Evolutionary conservation across 2,113 vertebrate genomes (phyloP), one percentile per base, ranked within the genome.

Genomic region (Phyllostomus discolor): DNA sequence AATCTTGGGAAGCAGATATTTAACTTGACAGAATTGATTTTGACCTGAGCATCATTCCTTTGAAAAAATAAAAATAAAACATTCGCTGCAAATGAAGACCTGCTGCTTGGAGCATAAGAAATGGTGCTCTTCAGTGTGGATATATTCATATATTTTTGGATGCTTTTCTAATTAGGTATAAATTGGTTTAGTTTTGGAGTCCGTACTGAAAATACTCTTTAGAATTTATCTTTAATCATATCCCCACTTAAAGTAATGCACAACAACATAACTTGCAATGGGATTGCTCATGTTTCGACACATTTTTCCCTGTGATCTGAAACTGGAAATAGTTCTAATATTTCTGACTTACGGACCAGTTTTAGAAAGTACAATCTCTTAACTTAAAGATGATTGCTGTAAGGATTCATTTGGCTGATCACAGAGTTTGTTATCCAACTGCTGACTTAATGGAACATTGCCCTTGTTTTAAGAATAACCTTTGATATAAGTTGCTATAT

Each of bases 11-110:
- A 94, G 64, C 14, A 91, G 72, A 38, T 67, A 81, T 57, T 83
- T 94, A 91, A 83, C 84, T 84, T 90, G 70, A 88, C 17, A 69
- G 50, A 35, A 43, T 85, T 85, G 70, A 50, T 82, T 85, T 82
- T 90, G 67, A 95, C 54, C 54, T 96, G 90, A 92, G 80, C 35
- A 62, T 80, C 48, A 57, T 95, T 95, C 38, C 46, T 69, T 79
- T 85, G 75, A 66, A 95, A 95, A 90, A 62, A 52, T 62, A n/a
- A 66, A 82, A 76, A 62, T 10, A 69, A 80, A 85, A 22, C 16
- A 52, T 57, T 82, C 78, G 76, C 46, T 92, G 6, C 22, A 90
- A 80, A 90, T 83, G 52, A 94, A 48, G 46, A 75, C 8, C 2
- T 72, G 19, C 4, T 52, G 15, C 24, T 54, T 84, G 4, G 20